A percentile compares a stretch with the other conserved stretches of the same genome.
These are phyloP conservation scores for Cotesia congregata DNA, from an alignment of 2,888 invertebrate genomes.

Conservation along the genomic window DNA sequence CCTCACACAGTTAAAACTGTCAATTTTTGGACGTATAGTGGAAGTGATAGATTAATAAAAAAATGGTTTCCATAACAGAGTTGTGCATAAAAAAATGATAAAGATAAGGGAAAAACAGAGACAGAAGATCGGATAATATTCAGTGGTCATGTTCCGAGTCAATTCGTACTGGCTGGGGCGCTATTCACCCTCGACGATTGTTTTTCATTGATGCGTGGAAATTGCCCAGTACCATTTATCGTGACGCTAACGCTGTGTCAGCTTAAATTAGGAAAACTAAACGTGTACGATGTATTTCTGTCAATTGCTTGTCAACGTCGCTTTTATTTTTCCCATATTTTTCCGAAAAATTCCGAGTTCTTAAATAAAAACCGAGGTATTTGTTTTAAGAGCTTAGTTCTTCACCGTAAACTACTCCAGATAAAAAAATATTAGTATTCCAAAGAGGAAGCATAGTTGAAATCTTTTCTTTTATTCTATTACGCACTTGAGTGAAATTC, in stretches of 20 bases:
- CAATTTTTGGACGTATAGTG: neutral
- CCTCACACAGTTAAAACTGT: neutral
- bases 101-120: neutral
- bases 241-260: neutral
- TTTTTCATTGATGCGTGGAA: slow-evolving; percentile 33
- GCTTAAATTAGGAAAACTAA: slow-evolving; percentile 12
- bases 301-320: slow-evolving; percentile 6
- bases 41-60: neutral
- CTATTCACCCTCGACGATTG: slow-evolving; percentile 29
- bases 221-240: slow-evolving; percentile 26
- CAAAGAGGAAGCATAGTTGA: neutral
- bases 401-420: neutral
- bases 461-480: neutral
- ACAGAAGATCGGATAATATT: slow-evolving; percentile 24
- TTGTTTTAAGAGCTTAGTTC: neutral
- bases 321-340: neutral
- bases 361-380: neutral
- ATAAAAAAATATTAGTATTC: neutral
- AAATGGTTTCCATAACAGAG: neutral
- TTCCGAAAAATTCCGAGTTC: neutral
- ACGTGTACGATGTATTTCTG: neutral
- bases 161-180: slow-evolving; percentile 18
- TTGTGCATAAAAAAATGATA: neutral
- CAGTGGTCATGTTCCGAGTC: slow-evolving; percentile 24
- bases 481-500: neutral